Percentiles rank a stretch among this genome's conserved stretches.
Evolutionary conservation across 2,888 invertebrate genomes (phyloP).

Genomic region (Synergus laeviventris): DNA sequence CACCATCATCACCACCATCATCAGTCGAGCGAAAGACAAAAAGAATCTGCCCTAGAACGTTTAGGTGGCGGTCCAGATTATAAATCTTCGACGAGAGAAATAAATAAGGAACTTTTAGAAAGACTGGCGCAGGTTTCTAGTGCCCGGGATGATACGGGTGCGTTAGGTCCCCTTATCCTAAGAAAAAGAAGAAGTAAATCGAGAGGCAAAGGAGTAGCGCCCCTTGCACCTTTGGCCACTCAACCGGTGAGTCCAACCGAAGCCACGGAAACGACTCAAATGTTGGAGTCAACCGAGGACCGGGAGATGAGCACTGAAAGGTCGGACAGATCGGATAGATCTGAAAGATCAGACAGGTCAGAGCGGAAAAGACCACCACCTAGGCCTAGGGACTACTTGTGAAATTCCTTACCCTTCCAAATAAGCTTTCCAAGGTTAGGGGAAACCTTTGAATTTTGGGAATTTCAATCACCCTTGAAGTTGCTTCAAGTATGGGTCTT

Average conservation of each 20-base stretch:
- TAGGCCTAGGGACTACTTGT: conserved; percentile 73
- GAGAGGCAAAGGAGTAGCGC: conserved; percentile 78
- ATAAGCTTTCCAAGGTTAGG: conserved; percentile 58
- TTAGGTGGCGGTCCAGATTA: conserved; percentile 44
- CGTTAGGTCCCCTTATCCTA: conserved; percentile 73
- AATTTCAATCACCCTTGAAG: conserved; percentile 8
- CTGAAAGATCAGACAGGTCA: conserved; percentile 60
- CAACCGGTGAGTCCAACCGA: conserved; percentile 77
- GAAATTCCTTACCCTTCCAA: conserved; percentile 64
- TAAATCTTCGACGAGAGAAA: conserved; percentile 62
- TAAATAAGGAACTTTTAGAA: conserved; percentile 70
- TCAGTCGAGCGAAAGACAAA: conserved; percentile 49
- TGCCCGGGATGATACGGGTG: conserved; percentile 57
- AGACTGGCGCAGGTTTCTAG: conserved; percentile 70
- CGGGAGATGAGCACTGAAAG: conserved; percentile 61
- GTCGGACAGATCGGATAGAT: conserved; percentile 60
- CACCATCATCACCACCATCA: conserved; percentile 54
- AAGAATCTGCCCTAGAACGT: conserved; percentile 48
- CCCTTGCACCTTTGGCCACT: conserved; percentile 77
- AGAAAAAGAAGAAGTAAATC: conserved; percentile 81
- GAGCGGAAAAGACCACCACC: conserved; percentile 73
- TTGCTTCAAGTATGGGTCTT: conserved; percentile 13
- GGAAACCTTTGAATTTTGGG: conserved; percentile 44
- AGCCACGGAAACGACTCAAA: conserved; percentile 79
- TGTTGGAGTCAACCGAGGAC: conserved; percentile 73